These are phyloP conservation scores for Lissocephala sabroskyi DNA, from an alignment of 2,888 invertebrate genomes.

Conservation along the genomic window DNA sequence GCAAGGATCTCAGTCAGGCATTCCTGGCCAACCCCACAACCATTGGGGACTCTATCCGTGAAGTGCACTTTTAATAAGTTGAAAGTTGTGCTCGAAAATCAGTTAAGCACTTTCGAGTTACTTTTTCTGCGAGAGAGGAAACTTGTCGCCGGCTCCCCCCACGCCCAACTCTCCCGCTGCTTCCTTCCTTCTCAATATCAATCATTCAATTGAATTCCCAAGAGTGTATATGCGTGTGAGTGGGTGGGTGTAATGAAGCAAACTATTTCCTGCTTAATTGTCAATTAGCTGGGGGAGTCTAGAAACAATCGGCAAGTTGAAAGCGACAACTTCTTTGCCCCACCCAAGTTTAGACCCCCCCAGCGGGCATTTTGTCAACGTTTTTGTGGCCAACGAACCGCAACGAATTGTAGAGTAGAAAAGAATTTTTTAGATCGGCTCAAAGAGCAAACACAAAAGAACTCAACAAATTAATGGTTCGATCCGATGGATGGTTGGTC, in stretches of 20 bases:
- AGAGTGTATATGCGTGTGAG: slow-evolving; percentile 10
- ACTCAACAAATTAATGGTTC: background rate
- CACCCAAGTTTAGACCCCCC: too few species aligned
- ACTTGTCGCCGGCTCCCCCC: slow-evolving; percentile 10
- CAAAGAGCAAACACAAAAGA: slow-evolving; percentile 8
- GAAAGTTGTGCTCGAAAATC: slow-evolving; percentile 57
- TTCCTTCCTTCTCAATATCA: slow-evolving; percentile 37
- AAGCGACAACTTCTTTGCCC: too few species aligned
- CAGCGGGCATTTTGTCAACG: slow-evolving; percentile 29
- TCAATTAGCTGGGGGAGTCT: slow-evolving; percentile 43
- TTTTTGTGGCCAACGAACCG: slow-evolving; percentile 39
- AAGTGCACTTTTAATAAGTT: slow-evolving; percentile 65
- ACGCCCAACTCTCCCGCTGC: background rate
- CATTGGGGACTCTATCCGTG: slow-evolving; percentile 5
- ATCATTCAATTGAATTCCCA: slow-evolving; percentile 42
- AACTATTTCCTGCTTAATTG: slow-evolving; percentile 59
- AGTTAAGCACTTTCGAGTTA: slow-evolving; percentile 43
- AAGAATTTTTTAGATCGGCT: slow-evolving; percentile 27
- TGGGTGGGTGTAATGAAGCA: slow-evolving; percentile 20
- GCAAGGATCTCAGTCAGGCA: too few species aligned
- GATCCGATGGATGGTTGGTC: background rate
- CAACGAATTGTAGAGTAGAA: slow-evolving; percentile 31
- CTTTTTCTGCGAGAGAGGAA: background rate
- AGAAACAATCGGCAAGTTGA: too few species aligned
- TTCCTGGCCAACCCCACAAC: too few species aligned